phyloP scores from a whole-genome alignment of 2,113 vertebrate genomes.

The Sinocyclocheilus maitianheensis region DNA sequence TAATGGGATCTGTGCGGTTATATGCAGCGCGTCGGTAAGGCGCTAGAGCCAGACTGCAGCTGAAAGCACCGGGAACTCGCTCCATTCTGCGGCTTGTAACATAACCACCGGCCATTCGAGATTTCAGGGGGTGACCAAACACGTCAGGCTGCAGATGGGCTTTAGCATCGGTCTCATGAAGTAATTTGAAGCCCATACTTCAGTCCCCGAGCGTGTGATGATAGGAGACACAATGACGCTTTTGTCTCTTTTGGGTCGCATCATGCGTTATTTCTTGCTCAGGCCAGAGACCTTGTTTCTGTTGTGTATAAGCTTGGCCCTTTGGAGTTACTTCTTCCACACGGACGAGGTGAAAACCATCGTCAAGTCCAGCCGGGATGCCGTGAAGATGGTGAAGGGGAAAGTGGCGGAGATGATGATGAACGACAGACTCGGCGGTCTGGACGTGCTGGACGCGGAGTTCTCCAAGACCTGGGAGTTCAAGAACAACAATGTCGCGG shows the following conservation, averaged over 20 bases:
- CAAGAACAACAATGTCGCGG: constrained; percentile 94
- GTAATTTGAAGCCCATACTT: constrained; percentile 44
- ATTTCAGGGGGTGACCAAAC: background rate
- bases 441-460: constrained; percentile 93
- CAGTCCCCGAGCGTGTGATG: constrained; percentile 78
- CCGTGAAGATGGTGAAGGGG: constrained; percentile 98
- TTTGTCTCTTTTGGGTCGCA: constrained; percentile 97
- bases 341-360: constrained; percentile 99
- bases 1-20: constrained; percentile 34
- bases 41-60: background rate
- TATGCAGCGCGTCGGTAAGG: constrained; percentile 23
- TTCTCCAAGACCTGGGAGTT: constrained; percentile 99
- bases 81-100: background rate
- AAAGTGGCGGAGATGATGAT: constrained; percentile 99
- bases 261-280: constrained; percentile 99
- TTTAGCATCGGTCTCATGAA: constrained; percentile 6
- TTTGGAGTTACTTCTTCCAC: constrained; percentile 99
- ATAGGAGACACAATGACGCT: constrained; percentile 99
- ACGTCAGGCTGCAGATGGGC: constrained; percentile 21
- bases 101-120: background rate
- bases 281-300: constrained; percentile 98
- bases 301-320: constrained; percentile 95
- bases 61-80: constrained; percentile 12
- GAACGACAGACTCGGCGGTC: constrained; percentile 91
- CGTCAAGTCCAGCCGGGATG: constrained; percentile 97